Base-by-base conservation (phyloP, 2,888 invertebrate genomes). In the Drosophila barbarae region DNA sequence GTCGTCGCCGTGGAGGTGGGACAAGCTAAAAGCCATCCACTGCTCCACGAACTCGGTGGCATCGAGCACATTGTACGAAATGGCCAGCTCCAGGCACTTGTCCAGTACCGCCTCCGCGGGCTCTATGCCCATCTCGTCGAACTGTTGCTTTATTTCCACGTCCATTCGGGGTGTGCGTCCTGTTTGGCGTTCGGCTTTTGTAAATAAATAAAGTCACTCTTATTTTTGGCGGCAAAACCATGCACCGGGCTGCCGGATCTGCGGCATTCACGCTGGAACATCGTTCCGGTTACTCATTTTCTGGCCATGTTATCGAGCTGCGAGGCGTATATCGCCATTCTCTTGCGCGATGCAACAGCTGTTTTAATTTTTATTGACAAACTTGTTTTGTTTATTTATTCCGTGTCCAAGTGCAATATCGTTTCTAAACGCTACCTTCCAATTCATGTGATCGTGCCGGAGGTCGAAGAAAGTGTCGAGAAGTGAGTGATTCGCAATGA, bases 21-120 rank as follows among this genome's bases (percentile, higher is more conserved):
- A 93, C 58, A 93, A 90, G 77, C 93, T 93, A 87, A 92, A 95
- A 21, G 95, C 95, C 90, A 94, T 92, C 95, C 95, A 96, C 90
- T 93, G 92, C 86, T 94, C 93, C 53, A 93, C 93, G 76, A 95
- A 93, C 80, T 93, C 92, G 86, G 93, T 93, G 38, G 94, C 93
- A 78, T 92, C 92, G 71, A 91, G 91, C 51, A 94, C 89, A 77
- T 91, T 90, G 86, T 94, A 92, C 54, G 90, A 91, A 71, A 90
- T 88, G 86, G 94, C 94, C 73, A 95, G 89, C 87, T 92, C 93
- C 82, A 92, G 90, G 86, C 93, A 93, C 91, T 92, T 93, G 52
- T 88, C 88, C 70, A 93, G 82, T 51, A 93, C 90, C 77, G 91
- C 90, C 64, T 89, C 90, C 49, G 88, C 87, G 61, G 92, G 90